Base-by-base conservation (phyloP, 2,113 vertebrate species). In the Carlito syrichta region DNA sequence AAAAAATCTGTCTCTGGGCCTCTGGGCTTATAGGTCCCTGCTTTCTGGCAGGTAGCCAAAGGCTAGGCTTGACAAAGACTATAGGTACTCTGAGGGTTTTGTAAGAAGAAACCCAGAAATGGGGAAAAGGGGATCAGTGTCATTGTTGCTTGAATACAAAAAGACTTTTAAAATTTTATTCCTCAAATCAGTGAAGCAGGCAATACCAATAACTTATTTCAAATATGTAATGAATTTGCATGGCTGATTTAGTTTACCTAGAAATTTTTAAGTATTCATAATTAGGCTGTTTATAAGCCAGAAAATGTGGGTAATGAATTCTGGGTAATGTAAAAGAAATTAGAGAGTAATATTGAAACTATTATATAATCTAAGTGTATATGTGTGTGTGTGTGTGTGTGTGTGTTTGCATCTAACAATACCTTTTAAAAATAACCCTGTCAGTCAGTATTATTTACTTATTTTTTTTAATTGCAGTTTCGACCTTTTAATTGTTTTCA, bases 241-340 rank as follows among this genome's bases (percentile, higher is more conserved):
- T 73, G 54, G 45, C 48, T 71, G 13, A 84, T 93, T 91, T 45
- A 78, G 66, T 83, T 96, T 79, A 95, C 23, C 50, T 68, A 86
- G 38, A 60, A 95, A 69, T 63, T 50, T 90, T 96, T 94, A 96
- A 87, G 38, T 54, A 82, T 35, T 90, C 68, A 92, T 69, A 96
- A 87, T 95, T 71, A 82, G 96, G 91, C 89, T 88, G 89, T 93
- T 93, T 91, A 66, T 86, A 83, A 92, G 19, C 10, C 38, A 93
- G 71, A 71, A 92, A 71, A 82, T 73, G 16, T 78, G n/a, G 5
- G 12, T 94, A 69, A 91, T 91, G 60, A n/a, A 68, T 88, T 76
- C 66, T 89, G 43, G 89, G 52, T 48, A 60, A 86, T 12, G 62
- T 35, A 54, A 84, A 94, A 83, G 25, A 88, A 93, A 84, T 38